These are phyloP conservation scores for Nilaparvata lugens DNA, from an alignment of 1,140 invertebrate genomes.

Conservation along the genomic window DNA sequence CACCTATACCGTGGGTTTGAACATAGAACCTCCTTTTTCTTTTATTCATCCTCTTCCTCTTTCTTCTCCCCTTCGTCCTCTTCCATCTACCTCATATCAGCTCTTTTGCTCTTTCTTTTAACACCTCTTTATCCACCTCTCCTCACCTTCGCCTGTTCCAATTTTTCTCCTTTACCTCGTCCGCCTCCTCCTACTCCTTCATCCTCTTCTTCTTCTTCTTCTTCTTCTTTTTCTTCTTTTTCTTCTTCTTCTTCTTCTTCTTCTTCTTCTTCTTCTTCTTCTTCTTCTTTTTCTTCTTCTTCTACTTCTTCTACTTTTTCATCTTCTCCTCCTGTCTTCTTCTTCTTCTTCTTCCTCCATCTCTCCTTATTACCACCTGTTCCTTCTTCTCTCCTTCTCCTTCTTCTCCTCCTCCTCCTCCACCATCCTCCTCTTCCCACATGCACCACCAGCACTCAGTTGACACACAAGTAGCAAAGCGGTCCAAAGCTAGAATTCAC, in stretches of 20 bases:
- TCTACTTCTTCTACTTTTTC: background rate
- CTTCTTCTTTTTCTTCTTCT: background rate
- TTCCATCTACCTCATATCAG: too few relatives aligned
- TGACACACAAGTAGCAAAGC: too few relatives aligned
- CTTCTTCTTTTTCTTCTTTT: constrained; percentile 19
- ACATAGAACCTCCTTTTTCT: too few relatives aligned
- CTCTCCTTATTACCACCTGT: constrained; percentile 11
- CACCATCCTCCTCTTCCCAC: background rate
- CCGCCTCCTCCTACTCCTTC: background rate
- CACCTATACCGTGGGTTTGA: too few relatives aligned
- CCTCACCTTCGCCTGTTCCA: background rate
- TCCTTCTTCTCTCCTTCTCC: constrained; percentile 11
- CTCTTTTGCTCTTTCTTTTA: too few relatives aligned
- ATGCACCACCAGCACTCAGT: background rate
- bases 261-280: background rate
- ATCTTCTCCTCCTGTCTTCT: background rate
- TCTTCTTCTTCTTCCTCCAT: background rate
- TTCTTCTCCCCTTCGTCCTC: too few relatives aligned
- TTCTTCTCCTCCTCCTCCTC: constrained; percentile 13
- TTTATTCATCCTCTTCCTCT: too few relatives aligned
- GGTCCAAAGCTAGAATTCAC: too few relatives aligned
- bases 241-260: constrained; percentile 1
- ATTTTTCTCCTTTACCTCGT: constrained; percentile 20
- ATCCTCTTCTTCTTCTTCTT: background rate
- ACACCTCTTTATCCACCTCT: too few relatives aligned